A percentile compares a stretch with the other conserved stretches of the same genome.
phyloP scores from a whole-genome alignment of 2,797 vertebrate species.

The Phylloscopus collybita region DNA sequence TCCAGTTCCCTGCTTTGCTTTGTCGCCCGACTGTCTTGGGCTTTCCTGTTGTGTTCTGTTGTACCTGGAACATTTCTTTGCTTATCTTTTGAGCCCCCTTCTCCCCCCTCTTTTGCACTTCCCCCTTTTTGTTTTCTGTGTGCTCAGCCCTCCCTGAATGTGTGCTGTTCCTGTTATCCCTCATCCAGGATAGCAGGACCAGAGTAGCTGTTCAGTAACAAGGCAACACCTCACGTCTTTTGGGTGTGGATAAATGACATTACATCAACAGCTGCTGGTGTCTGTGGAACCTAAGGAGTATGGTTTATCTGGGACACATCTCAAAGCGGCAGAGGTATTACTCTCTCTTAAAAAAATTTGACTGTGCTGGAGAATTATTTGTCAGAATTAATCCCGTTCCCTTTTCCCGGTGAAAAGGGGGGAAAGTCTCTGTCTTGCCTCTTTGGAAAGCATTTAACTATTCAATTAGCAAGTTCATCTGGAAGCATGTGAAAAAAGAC shows the following conservation, averaged over 20 bases:
- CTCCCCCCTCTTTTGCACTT: not conserved
- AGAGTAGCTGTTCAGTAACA: not conserved
- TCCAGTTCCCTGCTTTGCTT: not conserved
- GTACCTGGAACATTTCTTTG: not conserved
- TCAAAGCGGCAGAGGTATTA: not conserved
- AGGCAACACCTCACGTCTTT: not conserved
- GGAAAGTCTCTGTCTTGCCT: not conserved
- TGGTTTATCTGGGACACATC: not conserved
- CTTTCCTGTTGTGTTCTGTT: not conserved
- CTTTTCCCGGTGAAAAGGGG: not conserved
- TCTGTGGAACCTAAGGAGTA: accelerated
- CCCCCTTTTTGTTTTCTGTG: not conserved
- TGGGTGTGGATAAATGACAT: not conserved
- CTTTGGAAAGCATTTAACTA: constrained; percentile 29
- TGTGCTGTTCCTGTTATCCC: not conserved
- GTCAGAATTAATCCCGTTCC: not conserved
- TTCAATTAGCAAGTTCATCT: constrained; percentile 41
- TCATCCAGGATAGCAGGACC: not conserved
- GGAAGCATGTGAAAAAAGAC: constrained; percentile 16
- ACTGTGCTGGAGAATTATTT: not conserved
- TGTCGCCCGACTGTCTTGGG: accelerated
- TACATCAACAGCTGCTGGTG: not conserved
- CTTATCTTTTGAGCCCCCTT: not conserved
- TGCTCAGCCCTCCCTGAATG: not conserved
- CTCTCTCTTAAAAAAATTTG: not conserved